phyloP scores from a whole-genome alignment of 2,113 vertebrate genomes.

The rabbit (Oryctolagus cuniculus) region DNA sequence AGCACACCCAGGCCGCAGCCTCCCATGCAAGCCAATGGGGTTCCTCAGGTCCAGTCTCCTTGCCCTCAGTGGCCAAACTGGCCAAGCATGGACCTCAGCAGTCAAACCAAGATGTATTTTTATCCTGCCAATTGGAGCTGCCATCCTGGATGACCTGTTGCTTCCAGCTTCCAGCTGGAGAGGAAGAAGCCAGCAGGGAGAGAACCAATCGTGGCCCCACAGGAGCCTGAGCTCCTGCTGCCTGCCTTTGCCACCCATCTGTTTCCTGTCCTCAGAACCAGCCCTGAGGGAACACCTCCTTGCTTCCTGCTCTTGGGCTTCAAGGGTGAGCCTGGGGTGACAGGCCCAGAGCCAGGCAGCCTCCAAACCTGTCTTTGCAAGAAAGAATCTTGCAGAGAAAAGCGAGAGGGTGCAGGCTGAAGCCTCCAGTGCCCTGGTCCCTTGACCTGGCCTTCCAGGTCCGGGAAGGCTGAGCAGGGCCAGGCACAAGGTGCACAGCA shows the following conservation, averaged over 20 bases:
- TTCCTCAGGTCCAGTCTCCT: neutral
- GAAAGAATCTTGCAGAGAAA: neutral
- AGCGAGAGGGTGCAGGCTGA: neutral
- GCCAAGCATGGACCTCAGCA: neutral
- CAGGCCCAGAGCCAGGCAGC: neutral
- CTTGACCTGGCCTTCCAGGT: neutral
- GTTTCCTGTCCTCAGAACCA: neutral
- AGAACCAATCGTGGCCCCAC: slow-evolving; percentile 32
- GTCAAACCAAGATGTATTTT: slow-evolving; percentile 70
- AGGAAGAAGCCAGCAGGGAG: slow-evolving; percentile 65
- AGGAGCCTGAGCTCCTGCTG: neutral
- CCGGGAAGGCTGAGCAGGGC: no score
- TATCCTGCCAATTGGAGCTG: slow-evolving; percentile 62
- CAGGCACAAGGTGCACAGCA: neutral
- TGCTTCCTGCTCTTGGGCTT: neutral
- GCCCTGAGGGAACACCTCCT: neutral
- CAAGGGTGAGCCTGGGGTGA: neutral
- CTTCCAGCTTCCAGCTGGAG: slow-evolving; percentile 61
- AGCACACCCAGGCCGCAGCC: rapidly evolving
- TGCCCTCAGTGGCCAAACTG: neutral
- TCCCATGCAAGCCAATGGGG: neutral
- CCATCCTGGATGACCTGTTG: slow-evolving; percentile 50
- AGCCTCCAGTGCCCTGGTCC: neutral
- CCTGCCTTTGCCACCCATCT: slow-evolving; percentile 71
- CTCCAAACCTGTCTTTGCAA: neutral